Evolutionary conservation across 2,888 invertebrate genomes (phyloP), one percentile per base, ranked within the genome.

Genomic region (Caenorhabditis doughertyi): DNA sequence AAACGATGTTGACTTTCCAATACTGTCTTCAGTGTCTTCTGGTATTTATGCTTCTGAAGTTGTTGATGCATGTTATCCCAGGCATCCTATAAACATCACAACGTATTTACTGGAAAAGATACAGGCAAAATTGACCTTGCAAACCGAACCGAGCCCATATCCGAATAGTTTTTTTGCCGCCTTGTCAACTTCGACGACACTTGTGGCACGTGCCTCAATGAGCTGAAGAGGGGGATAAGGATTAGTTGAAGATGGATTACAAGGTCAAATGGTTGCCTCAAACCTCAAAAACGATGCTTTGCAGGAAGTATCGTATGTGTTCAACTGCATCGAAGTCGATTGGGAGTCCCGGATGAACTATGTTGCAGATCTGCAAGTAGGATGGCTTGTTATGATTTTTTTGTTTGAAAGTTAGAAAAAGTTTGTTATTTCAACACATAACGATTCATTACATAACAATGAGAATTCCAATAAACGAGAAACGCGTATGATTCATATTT

Each of bases 301-400:
- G 82, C 25, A 90, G 68, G 21, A 89, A 83, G 27, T 83, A 70
- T 29, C 87, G 70, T 23, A 90, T 89, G 62, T 87, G 86, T 55
- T 83, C 74, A 27, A 89, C 87, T 7, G 90, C 90, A 65, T 89
- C 90, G 23, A 51, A 58, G 27, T 90, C 90, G 39, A 90, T 87
- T 16, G 88, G 84, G 74, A 90, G 87, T 16, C 89, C 89, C 9
- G 90, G 90, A 72, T 90, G 89, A 0, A 82, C 84, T 11, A 83
- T 62, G 55, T 88, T 89, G 71, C 86, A 85, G 13, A 86, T 81
- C 88, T 89, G 73, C 29, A 81, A 73, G n/a, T 18, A 2, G 53
- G n/a, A n/a, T n/a, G n/a, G n/a, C n/a, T n/a, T 27, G 25, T 27
- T 4, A 7, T 2, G 32, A 4, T 32, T 32, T 32, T 32, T 32